Evolutionary conservation across 2,888 invertebrate genomes (phyloP).

Genomic region (Tyria jacobaeae): DNA sequence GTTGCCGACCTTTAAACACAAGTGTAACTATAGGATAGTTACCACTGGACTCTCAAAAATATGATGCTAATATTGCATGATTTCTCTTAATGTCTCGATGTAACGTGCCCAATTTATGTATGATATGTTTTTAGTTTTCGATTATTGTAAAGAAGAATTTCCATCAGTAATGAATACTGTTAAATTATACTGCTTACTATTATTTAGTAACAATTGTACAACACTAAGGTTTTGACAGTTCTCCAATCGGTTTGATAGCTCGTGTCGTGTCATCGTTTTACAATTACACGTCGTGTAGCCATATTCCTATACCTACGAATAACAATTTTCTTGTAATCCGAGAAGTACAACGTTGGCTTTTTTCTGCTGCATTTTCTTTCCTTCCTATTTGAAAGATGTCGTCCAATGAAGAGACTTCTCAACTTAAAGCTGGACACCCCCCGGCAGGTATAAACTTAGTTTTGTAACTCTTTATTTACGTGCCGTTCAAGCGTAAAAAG

Average conservation of each 20-base stretch:
- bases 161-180: not conserved
- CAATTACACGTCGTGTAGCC: constrained; percentile 66
- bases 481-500: constrained; percentile 11
- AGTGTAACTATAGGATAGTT: too few relatives aligned
- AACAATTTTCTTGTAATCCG: constrained; percentile 34
- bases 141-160: too few relatives aligned
- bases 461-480: constrained; percentile 35
- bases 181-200: too few relatives aligned
- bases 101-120: too few relatives aligned
- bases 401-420: constrained; percentile 87
- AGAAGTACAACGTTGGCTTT: constrained; percentile 48
- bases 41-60: too few relatives aligned
- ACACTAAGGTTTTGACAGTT: constrained; percentile 6
- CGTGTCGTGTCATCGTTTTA: constrained; percentile 50
- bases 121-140: not conserved
- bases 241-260: not conserved
- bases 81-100: too few relatives aligned
- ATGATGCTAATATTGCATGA: too few relatives aligned
- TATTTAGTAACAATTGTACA: not conserved
- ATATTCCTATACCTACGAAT: constrained; percentile 37
- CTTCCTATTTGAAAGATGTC: constrained; percentile 65
- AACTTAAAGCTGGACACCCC: constrained; percentile 95
- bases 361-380: constrained; percentile 31
- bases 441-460: constrained; percentile 91
- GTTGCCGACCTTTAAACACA: too few relatives aligned